A percentile compares a stretch with the other conserved stretches of the same genome.
These are phyloP conservation scores for Notolabrus celidotus DNA, from an alignment of 2,797 vertebrate species.

Conservation along the genomic window DNA sequence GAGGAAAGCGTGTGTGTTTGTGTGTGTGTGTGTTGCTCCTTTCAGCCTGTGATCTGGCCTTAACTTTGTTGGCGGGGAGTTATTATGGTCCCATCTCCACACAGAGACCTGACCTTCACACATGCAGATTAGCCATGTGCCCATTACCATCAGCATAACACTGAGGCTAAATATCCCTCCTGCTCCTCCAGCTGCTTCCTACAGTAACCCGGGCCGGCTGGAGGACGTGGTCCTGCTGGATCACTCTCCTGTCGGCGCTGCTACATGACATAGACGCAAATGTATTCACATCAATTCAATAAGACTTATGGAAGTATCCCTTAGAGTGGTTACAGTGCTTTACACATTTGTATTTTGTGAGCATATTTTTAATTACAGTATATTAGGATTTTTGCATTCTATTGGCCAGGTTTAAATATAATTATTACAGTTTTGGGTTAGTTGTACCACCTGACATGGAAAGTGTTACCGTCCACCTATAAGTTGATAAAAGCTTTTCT, in stretches of 20 bases:
- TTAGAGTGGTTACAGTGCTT: no score
- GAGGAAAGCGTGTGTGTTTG: neutral
- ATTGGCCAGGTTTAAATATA: no score
- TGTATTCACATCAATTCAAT: no score
- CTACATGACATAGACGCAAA: neutral
- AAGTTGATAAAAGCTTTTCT: no score
- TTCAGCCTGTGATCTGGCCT: constrained; percentile 10
- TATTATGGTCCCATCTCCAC: constrained; percentile 74
- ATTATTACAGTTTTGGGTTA: no score
- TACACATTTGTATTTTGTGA: no score
- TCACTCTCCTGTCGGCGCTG: neutral
- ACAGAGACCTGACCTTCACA: constrained; percentile 90
- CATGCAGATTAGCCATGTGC: constrained; percentile 94
- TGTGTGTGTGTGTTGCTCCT: neutral
- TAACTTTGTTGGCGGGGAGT: constrained; percentile 78
- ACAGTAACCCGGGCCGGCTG: constrained; percentile 8
- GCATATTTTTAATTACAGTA: no score
- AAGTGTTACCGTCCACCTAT: no score
- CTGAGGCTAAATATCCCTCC: constrained; percentile 16
- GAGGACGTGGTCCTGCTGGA: constrained; percentile 2
- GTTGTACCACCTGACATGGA: no score
- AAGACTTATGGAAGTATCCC: no score
- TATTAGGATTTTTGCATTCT: no score
- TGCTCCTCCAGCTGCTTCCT: constrained; percentile 10
- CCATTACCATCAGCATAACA: constrained; percentile 61